These are phyloP conservation scores for Ardeotis arabs DNA, from an alignment of 2,113 vertebrate species.

Conservation along the genomic window DNA sequence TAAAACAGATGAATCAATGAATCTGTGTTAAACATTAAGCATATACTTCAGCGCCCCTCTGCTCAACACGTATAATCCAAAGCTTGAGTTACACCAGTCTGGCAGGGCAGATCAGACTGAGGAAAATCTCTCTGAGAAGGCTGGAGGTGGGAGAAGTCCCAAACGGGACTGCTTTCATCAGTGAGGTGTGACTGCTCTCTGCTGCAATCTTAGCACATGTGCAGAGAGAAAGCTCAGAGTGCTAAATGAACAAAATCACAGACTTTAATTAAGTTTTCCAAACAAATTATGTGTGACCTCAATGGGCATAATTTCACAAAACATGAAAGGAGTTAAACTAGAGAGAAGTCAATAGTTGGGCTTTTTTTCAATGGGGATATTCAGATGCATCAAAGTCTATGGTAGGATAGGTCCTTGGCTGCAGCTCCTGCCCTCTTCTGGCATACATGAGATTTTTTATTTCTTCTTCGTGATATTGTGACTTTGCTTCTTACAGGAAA, in stretches of 20 bases:
- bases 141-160: not conserved
- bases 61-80: not conserved
- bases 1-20: conserved; percentile 35
- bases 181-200: conserved; percentile 29
- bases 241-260: not conserved
- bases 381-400: not conserved
- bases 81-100: not conserved
- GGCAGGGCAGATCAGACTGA: not conserved
- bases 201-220: not conserved
- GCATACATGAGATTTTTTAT: not conserved
- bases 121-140: not conserved
- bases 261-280: not conserved
- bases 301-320: not conserved
- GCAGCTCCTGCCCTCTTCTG: not conserved
- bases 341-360: not conserved
- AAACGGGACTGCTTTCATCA: not conserved
- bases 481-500: not conserved
- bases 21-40: not conserved
- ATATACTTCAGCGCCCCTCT: not conserved
- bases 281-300: not conserved
- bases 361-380: not conserved
- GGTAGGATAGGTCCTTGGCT: not conserved
- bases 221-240: not conserved
- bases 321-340: not conserved
- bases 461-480: not conserved